Conservation (phyloP, 2,113 vertebrate species). For the Emydura subglobosa region DNA sequence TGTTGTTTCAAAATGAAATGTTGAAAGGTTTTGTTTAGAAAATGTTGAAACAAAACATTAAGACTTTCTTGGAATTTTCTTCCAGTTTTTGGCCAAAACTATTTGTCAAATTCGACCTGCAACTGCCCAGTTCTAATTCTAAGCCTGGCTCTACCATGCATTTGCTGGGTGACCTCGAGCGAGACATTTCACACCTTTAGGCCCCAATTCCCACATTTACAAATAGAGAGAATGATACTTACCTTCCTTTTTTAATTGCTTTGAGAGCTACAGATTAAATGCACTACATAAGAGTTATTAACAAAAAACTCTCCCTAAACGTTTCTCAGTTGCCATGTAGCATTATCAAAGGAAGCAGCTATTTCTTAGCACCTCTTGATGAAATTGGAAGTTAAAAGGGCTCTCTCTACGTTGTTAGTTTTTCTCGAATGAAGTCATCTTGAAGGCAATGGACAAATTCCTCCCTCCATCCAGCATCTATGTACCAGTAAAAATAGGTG, state of each 20-base stretch:
- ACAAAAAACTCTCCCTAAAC: not conserved
- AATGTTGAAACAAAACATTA: not conserved
- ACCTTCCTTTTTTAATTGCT: not conserved
- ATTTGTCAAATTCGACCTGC: not conserved
- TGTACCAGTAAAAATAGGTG: not conserved
- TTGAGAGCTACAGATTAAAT: not conserved
- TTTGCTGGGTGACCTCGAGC: not conserved
- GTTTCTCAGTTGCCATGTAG: not conserved
- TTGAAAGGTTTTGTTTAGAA: not conserved
- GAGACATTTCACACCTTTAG: not conserved
- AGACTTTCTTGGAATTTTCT: not conserved
- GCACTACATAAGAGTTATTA: not conserved
- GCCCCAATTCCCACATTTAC: not conserved
- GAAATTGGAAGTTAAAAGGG: not conserved
- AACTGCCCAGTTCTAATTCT: not conserved
- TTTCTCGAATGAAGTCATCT: accelerated
- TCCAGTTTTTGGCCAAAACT: not conserved
- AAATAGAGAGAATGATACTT: not conserved
- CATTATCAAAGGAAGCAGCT: not conserved
- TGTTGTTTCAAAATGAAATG: not conserved
- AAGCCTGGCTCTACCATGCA: not conserved
- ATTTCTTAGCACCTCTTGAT: not conserved
- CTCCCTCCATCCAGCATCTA: not conserved
- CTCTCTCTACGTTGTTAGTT: not conserved
- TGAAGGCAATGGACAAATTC: not conserved